phyloP scores from a whole-genome alignment of 2,888 invertebrate species.

The Zygogramma bicolorata region DNA sequence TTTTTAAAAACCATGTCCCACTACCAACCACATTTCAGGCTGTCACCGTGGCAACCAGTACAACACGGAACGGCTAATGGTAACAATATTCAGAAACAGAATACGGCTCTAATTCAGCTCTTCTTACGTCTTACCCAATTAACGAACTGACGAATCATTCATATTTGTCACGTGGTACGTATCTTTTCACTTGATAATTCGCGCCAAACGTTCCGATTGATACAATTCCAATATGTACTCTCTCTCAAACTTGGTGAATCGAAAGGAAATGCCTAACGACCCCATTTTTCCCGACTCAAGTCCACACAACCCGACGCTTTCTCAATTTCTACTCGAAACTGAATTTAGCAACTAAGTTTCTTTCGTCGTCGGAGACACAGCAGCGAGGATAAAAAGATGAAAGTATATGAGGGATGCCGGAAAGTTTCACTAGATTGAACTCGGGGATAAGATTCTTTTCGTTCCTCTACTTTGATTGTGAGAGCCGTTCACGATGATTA shows the following conservation, averaged over 20 bases:
- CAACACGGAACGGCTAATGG: too few relatives aligned
- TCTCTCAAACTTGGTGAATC: neutral
- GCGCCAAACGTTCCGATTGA: neutral
- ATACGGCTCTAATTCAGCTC: too few relatives aligned
- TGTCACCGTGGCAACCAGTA: too few relatives aligned
- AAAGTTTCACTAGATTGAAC: constrained; percentile 45
- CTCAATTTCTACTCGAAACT: constrained; percentile 62
- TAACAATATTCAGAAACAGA: too few relatives aligned
- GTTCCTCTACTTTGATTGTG: constrained; percentile 45
- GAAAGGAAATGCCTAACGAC: neutral
- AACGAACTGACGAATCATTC: too few relatives aligned
- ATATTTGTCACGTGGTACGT: neutral
- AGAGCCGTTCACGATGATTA: constrained; percentile 40
- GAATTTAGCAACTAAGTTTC: constrained; percentile 64
- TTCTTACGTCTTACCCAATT: too few relatives aligned
- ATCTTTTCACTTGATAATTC: neutral
- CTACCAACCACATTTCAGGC: too few relatives aligned
- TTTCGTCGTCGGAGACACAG: constrained; percentile 44
- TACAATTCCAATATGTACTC: neutral
- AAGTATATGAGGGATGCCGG: constrained; percentile 43
- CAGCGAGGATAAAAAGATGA: constrained; percentile 44
- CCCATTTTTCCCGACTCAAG: constrained; percentile 43
- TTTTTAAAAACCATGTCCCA: too few relatives aligned
- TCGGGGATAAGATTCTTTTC: constrained; percentile 40
- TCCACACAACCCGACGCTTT: constrained; percentile 59